Percentiles rank a stretch among this genome's conserved stretches.
These are phyloP conservation scores for Petaurus breviceps DNA, from an alignment of 2,113 vertebrate species.

Conservation along the genomic window DNA sequence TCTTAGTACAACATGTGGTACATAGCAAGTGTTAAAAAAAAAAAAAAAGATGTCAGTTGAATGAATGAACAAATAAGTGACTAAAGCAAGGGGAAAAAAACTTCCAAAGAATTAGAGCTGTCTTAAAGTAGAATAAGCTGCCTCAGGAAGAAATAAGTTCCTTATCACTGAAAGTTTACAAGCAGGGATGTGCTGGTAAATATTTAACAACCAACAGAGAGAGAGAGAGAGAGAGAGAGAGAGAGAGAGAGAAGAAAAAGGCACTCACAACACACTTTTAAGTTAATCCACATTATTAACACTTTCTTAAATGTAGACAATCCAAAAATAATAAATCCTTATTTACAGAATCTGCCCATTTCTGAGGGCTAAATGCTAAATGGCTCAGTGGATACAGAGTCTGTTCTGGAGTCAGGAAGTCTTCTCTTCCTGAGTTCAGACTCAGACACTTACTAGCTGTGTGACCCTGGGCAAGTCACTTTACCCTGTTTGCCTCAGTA, in stretches of 20 bases:
- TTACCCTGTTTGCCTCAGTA: not conserved
- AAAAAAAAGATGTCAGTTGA: not conserved
- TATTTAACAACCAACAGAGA: too few relatives aligned
- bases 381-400: not conserved
- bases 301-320: not conserved
- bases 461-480: not conserved
- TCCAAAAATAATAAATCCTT: not conserved
- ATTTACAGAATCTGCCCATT: not conserved
- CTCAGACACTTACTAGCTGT: not conserved
- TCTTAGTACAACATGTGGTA: not conserved
- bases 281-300: not conserved
- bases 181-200: not conserved
- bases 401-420: not conserved
- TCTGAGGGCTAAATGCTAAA: not conserved
- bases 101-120: not conserved
- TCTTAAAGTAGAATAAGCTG: not conserved
- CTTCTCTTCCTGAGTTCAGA: not conserved
- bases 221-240: too few relatives aligned
- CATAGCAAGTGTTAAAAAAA: accelerated
- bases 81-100: not conserved
- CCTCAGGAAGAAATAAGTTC: not conserved
- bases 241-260: not conserved
- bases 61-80: not conserved
- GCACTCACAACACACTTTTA: not conserved
- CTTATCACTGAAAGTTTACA: not conserved